Percentiles rank a stretch among this genome's conserved stretches.
Conservation (phyloP, 1,140 invertebrate genomes). For the Ladona fulva region DNA sequence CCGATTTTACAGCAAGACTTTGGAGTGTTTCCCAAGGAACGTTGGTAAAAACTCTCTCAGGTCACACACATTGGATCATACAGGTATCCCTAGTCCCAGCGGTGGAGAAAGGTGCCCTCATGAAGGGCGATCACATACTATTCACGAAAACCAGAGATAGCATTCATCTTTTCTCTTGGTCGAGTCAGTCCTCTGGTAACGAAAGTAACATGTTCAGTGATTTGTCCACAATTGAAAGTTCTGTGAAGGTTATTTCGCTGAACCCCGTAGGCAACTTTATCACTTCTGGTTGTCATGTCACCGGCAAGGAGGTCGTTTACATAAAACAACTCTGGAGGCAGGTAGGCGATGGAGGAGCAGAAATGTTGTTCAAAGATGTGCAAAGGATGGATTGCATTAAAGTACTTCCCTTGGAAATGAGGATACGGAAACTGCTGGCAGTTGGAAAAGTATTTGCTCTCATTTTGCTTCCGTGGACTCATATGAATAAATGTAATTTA, state of each 20-base stretch:
- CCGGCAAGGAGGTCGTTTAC: background rate
- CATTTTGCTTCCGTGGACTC: background rate
- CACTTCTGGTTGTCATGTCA: background rate
- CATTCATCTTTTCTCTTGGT: background rate
- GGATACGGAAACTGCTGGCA: background rate
- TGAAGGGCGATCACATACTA: background rate
- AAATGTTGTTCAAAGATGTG: background rate
- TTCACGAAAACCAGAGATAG: background rate
- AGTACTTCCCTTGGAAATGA: background rate
- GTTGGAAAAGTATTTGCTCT: constrained; percentile 1
- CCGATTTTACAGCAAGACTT: background rate
- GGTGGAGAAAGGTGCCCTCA: background rate
- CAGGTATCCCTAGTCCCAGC: background rate
- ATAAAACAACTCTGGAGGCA: background rate
- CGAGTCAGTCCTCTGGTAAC: background rate
- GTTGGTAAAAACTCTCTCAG: background rate
- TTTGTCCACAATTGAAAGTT: background rate
- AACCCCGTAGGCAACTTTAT: background rate
- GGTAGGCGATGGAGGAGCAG: background rate
- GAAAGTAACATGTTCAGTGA: background rate
- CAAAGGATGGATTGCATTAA: background rate
- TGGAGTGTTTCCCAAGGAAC: background rate
- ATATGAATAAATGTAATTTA: background rate
- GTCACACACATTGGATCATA: background rate
- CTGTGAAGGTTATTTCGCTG: background rate